These are phyloP conservation scores for Upupa epops DNA, from an alignment of 2,113 vertebrate genomes.

Conservation along the genomic window DNA sequence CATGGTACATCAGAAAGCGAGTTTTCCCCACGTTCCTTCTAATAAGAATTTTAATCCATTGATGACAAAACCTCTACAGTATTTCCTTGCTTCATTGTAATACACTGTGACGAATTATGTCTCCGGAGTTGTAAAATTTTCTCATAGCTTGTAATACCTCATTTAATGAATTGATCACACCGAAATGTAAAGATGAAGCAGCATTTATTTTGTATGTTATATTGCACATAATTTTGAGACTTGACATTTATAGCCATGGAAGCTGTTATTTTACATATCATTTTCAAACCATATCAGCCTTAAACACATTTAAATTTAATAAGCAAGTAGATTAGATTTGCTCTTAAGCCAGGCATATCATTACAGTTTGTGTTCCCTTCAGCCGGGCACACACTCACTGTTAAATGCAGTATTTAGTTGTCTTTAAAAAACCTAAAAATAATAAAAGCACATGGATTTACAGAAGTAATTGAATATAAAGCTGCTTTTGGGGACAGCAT, in stretches of 20 bases:
- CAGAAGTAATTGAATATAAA: slow-evolving; percentile 59
- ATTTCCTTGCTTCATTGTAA: slow-evolving; percentile 72
- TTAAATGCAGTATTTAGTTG: slow-evolving; percentile 70
- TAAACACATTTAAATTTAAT: slow-evolving; percentile 88
- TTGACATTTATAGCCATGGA: slow-evolving; percentile 83
- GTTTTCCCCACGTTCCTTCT: slow-evolving; percentile 33
- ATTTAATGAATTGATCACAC: slow-evolving; percentile 82
- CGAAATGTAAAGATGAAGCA: slow-evolving; percentile 75
- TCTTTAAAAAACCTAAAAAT: slow-evolving; percentile 71
- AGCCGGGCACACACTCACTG: slow-evolving; percentile 44
- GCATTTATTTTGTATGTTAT: slow-evolving; percentile 81
- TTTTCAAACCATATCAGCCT: slow-evolving; percentile 81
- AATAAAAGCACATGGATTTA: slow-evolving; percentile 38
- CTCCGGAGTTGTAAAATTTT: slow-evolving; percentile 63
- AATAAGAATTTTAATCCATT: slow-evolving; percentile 68
- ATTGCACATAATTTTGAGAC: slow-evolving; percentile 80
- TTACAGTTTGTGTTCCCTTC: slow-evolving; percentile 67
- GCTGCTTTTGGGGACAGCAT: not conserved
- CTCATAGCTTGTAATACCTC: slow-evolving; percentile 75
- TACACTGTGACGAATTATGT: slow-evolving; percentile 73
- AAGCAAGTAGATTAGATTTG: slow-evolving; percentile 85
- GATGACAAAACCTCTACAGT: slow-evolving; percentile 63
- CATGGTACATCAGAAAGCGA: slow-evolving; percentile 46
- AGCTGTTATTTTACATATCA: slow-evolving; percentile 82
- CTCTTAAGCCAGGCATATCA: slow-evolving; percentile 82